Evolutionary conservation across 2,888 invertebrate genomes (phyloP).

Genomic region (Hyles lineata): DNA sequence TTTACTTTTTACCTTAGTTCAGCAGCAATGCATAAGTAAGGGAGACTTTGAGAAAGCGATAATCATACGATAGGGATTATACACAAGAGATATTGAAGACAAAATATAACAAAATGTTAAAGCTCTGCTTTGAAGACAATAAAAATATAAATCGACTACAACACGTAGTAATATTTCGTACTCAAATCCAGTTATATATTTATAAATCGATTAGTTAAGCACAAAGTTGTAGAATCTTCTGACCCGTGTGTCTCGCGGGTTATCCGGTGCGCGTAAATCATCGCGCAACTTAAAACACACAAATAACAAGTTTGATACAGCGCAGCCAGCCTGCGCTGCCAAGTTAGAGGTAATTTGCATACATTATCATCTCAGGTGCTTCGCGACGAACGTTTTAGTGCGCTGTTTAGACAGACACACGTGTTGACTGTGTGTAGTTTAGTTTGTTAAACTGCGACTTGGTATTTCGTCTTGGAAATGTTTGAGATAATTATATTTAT

Average conservation of each 20-base stretch:
- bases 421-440: conserved; percentile 19
- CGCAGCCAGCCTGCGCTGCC: conserved; percentile 62
- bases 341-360: conserved; percentile 81
- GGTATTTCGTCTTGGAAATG: not conserved
- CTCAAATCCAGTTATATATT: not conserved
- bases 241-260: conserved; percentile 47
- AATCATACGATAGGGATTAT: too few species aligned
- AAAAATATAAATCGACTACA: too few species aligned
- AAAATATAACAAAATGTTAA: too few species aligned
- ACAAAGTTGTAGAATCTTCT: conserved; percentile 42
- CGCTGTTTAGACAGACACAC: conserved; percentile 24
- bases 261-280: conserved; percentile 71
- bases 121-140: too few species aligned
- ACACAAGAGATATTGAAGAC: too few species aligned
- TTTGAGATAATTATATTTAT: conserved; percentile 5
- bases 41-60: too few species aligned
- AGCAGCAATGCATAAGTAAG: too few species aligned
- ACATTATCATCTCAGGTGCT: conserved; percentile 83
- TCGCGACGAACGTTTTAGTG: conserved; percentile 28
- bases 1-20: too few species aligned
- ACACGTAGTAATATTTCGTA: too few species aligned
- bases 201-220: conserved; percentile 56
- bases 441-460: conserved; percentile 13
- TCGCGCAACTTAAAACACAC: conserved; percentile 77
- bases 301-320: conserved; percentile 84